Conservation (phyloP, 1,140 invertebrate genomes). For the Camponotus floridanus region DNA sequence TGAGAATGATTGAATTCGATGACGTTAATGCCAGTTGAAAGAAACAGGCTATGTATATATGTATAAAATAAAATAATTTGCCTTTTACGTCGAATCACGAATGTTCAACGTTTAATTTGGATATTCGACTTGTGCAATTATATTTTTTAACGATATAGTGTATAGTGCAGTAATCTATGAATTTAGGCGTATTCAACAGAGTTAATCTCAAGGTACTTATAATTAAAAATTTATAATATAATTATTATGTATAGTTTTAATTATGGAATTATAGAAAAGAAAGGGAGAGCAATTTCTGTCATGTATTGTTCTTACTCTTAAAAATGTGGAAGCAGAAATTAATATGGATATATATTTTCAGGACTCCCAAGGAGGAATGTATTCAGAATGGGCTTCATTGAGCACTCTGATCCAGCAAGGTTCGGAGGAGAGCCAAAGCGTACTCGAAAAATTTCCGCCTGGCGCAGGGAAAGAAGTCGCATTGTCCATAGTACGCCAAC, state of each 20-base stretch:
- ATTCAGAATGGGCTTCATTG: slow-evolving; percentile 94
- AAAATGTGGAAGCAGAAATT: no score
- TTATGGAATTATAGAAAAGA: neutral
- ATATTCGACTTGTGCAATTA: neutral
- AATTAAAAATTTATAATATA: neutral
- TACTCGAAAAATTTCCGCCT: slow-evolving; percentile 94
- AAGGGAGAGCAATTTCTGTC: no score
- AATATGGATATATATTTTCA: slow-evolving; percentile 56
- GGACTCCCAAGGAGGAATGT: slow-evolving; percentile 90
- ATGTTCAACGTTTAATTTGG: neutral
- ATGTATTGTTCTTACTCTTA: no score
- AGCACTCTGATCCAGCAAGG: slow-evolving; percentile 89
- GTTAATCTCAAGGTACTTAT: slow-evolving; percentile 89
- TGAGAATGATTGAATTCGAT: neutral
- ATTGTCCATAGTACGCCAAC: slow-evolving; percentile 92
- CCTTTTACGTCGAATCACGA: neutral
- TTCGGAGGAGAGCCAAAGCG: slow-evolving; percentile 91
- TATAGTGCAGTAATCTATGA: slow-evolving; percentile 87
- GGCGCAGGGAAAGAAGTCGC: slow-evolving; percentile 93
- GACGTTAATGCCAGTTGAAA: neutral
- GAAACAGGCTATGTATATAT: neutral
- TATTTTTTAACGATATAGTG: slow-evolving; percentile 40
- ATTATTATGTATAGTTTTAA: neutral
- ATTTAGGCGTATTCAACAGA: slow-evolving; percentile 92
- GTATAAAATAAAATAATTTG: neutral